Percentiles rank a stretch among this genome's conserved stretches.
These are phyloP conservation scores for Anniella stebbinsi DNA, from an alignment of 2,797 vertebrate species.

Conservation along the genomic window DNA sequence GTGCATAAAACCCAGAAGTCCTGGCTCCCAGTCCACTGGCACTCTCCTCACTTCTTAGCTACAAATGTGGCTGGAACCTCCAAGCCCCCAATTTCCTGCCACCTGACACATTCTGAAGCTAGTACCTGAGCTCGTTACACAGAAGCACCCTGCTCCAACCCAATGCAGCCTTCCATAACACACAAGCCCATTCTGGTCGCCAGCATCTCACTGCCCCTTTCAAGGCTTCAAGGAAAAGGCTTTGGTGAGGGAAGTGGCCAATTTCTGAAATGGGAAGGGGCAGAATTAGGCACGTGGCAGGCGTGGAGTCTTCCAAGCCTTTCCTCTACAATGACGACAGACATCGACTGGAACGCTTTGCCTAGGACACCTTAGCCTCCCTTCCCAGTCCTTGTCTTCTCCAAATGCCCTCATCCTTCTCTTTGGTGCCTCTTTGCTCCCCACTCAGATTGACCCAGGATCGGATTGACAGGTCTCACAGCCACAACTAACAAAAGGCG, in stretches of 20 bases:
- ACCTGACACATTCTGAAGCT: neutral
- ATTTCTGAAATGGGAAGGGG: neutral
- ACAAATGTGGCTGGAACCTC: neutral
- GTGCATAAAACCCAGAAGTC: neutral
- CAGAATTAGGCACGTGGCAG: neutral
- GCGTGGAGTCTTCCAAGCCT: neutral
- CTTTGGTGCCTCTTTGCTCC: neutral
- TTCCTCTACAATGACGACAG: neutral
- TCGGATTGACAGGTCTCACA: neutral
- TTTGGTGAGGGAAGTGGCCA: neutral
- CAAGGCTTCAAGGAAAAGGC: neutral
- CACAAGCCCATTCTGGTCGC: no score
- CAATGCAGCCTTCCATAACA: neutral
- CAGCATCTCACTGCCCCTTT: neutral
- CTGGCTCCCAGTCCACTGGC: neutral
- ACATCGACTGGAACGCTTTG: neutral
- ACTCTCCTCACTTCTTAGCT: neutral
- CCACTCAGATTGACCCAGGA: neutral
- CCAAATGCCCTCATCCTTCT: neutral
- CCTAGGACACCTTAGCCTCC: neutral
- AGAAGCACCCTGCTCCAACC: neutral
- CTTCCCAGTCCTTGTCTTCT: no score
- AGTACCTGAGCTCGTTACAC: neutral
- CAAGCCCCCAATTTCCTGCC: constrained; percentile 3
- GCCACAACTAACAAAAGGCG: neutral